Evolutionary conservation across 2,888 invertebrate genomes (phyloP).

Genomic region (Steromphala cineraria): DNA sequence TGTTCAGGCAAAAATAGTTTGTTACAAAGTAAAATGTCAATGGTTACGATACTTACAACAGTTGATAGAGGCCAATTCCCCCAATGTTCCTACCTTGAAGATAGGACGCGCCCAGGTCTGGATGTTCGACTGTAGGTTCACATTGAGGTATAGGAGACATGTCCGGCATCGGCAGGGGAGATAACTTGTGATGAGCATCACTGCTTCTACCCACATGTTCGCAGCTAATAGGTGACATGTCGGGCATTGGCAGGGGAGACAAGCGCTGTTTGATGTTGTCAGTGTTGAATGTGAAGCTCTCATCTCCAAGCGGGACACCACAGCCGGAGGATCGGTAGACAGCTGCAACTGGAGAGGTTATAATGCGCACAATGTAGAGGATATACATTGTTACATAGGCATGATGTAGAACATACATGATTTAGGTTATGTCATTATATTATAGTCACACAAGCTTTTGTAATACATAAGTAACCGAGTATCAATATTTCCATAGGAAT

Average conservation of each 20-base stretch:
- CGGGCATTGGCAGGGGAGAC: constrained; percentile 16
- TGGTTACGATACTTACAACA: too few species aligned
- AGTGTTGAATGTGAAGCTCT: not conserved
- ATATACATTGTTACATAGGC: too few species aligned
- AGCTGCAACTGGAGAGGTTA: not conserved
- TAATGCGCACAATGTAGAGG: too few species aligned
- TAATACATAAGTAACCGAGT: too few species aligned
- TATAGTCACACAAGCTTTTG: too few species aligned
- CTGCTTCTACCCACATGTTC: not conserved
- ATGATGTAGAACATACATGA: too few species aligned
- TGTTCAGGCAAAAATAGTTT: too few species aligned
- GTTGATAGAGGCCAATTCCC: too few species aligned
- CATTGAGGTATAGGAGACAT: constrained; percentile 3
- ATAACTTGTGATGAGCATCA: not conserved
- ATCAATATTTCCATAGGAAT: too few species aligned
- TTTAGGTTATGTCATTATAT: too few species aligned
- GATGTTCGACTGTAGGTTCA: not conserved
- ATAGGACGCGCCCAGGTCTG: constrained; percentile 43
- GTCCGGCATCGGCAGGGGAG: constrained; percentile 19
- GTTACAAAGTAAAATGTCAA: too few species aligned
- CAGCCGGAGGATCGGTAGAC: not conserved
- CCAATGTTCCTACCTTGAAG: constrained; percentile 36
- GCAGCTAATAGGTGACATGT: constrained; percentile 25
- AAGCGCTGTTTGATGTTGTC: not conserved
- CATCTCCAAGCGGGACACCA: not conserved